Base-by-base conservation (phyloP, 2,888 invertebrate genomes). In the Julus scanicus region DNA sequence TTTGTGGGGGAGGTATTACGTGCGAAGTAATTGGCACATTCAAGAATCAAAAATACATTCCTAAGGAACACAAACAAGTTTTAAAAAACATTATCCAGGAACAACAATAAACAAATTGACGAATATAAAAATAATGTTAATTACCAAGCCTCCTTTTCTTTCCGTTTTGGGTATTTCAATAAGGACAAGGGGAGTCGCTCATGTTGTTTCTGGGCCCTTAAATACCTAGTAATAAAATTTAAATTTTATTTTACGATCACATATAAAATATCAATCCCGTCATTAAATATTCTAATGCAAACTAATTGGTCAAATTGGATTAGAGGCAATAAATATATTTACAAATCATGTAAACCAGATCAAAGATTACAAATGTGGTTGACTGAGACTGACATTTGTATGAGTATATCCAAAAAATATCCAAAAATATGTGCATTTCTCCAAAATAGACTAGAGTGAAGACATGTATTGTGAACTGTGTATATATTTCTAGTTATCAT, bases 161-260 rank as follows among this genome's bases (percentile, higher is more conserved):
- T 95, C 91, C 95, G 95, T 91, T 95, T 95, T n/a, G 96, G 95
- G 90, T 95, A 95, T 92, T 95, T 96, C 86, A 96, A 94, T 89
- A 95, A 93, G 0, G 95, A 95, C 48, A 97, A 93, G 1, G 96
- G 94, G 86, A 95, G 93, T 44, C 95, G 94, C 92, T 98, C 98
- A 89, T 96, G 95, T 29, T 95, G 95, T 39, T 97, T 95, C 92
- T 98, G 98, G 0, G 97, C 96, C 90, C 97, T 94, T 9, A 88
- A 44, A 83, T 88, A 88, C 87, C 88, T 88, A 5, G 39, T 39
- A 37, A 20, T 8, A 29, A 29, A 29, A 29, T 29, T 29, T 29
- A 29, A 29, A 29, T 29, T 29, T 29, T 4, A 57, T 15, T 15
- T n/a, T 8, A 17, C 17, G 29, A 71, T 71, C 29, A 29, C 29